Evolutionary conservation across 2,797 vertebrate species (phyloP), one percentile per base, ranked within the genome.

Genomic region (Capromys pilorides): DNA sequence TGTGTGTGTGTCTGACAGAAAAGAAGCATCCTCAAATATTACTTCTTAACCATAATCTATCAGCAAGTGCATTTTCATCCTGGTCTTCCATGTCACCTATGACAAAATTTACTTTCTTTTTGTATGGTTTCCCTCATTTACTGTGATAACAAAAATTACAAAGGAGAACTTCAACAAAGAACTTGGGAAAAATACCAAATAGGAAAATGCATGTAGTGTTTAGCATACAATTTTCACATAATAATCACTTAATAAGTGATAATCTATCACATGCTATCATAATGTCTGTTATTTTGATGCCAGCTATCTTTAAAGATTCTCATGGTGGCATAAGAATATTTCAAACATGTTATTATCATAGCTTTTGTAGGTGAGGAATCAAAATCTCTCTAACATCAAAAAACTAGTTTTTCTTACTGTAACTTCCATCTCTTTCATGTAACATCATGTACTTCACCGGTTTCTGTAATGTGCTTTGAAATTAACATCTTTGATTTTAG

Each of bases 361-460:
- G 24, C 49, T 49, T 88, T 77, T 61, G 90, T 10, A 71, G 4
- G 62, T 78, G 36, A 95, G 36, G 2, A 84, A 88, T 62, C 13
- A 71, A 24, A 87, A 73, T 6, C 12, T 85, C 11, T n/a, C 3
- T 75, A 45, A 61, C 5, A 69, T 86, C 61, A 61, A 86, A 39
- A 24, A 90, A 36, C 33, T 73, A 82, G 39, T 78, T 84, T 86
- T 11, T 78, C 31, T 59, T 31, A 78, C 16, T 71, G 13, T 69
- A 71, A 82, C 91, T 93, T 80, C 36, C 13, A 41, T 88, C 28
- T 85, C 31, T 21, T 96, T 80, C 28, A 62, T 84, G 26, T 77
- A 88, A 51, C 1, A 39, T 49, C 2, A 59, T 51, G 1, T 1
- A 28, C 61, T 88, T 90, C 59, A 24, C 26, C 93, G 54, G 80